Conservation (phyloP, 2,888 invertebrate species). For the Micoletzkya japonica region DNA sequence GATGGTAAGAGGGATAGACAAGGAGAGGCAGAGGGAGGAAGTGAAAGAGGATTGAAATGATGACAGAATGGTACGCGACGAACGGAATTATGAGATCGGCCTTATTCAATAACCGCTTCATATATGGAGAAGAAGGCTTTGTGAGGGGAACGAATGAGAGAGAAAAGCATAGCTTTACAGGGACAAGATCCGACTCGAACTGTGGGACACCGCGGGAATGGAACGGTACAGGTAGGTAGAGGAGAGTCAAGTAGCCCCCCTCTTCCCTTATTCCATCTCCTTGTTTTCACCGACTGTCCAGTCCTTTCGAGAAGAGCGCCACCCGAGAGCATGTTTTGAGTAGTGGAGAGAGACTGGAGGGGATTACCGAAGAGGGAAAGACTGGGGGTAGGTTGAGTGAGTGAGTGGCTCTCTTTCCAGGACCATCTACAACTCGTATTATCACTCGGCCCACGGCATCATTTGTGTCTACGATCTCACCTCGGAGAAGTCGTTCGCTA, state of each 20-base stretch:
- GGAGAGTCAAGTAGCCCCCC: not conserved
- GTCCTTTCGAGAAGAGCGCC: not conserved
- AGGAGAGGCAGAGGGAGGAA: not conserved
- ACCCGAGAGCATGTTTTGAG: conserved; percentile 13
- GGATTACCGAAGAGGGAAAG: no score
- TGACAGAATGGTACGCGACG: not conserved
- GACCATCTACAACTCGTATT: conserved; percentile 64
- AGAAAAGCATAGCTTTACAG: conserved; percentile 1
- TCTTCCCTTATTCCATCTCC: not conserved
- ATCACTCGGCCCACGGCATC: conserved; percentile 64
- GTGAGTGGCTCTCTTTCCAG: conserved; percentile 36
- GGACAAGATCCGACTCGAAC: conserved; percentile 48
- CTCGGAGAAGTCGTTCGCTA: conserved; percentile 59
- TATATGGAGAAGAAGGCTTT: not conserved
- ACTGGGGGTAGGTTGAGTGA: conserved; percentile 13
- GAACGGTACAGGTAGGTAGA: conserved; percentile 48
- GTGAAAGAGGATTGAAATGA: not conserved
- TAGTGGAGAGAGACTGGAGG: no score
- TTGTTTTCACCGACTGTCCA: not conserved
- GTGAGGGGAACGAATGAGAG: not conserved
- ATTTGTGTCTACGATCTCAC: conserved; percentile 64
- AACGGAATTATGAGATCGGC: not conserved
- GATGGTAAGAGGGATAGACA: conserved; percentile 5
- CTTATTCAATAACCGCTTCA: not conserved
- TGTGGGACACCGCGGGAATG: conserved; percentile 63